Conservation (phyloP, 2,888 invertebrate genomes). For the Dyspetes luteomarginatus region DNA sequence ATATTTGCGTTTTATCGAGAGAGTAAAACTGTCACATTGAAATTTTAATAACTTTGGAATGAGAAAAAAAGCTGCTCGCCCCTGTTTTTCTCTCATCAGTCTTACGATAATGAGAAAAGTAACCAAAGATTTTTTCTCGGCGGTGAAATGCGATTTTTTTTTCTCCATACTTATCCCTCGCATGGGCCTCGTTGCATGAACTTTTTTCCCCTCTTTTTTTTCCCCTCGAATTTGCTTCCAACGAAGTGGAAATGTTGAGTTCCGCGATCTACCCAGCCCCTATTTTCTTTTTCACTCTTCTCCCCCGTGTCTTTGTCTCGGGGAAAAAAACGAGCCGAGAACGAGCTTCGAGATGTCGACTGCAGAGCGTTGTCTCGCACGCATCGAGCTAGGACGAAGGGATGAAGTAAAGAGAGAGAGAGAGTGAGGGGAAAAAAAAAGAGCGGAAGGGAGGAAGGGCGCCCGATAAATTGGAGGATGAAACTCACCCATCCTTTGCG, state of each 20-base stretch:
- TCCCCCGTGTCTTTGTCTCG: slow-evolving; percentile 1
- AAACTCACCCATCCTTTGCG: neutral
- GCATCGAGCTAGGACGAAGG: slow-evolving; percentile 18
- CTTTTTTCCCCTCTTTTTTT: slow-evolving; percentile 20
- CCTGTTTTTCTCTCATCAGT: neutral
- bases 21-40: neutral
- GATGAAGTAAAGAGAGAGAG: neutral
- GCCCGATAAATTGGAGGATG: slow-evolving; percentile 13
- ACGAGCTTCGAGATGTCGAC: slow-evolving; percentile 39
- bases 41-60: slow-evolving; percentile 3
- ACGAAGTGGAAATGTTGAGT: slow-evolving; percentile 46
- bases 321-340: slow-evolving; percentile 39
- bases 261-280: neutral
- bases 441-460: slow-evolving; percentile 31
- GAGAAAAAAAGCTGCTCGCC: neutral
- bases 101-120: neutral
- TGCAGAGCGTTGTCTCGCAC: slow-evolving; percentile 29
- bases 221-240: slow-evolving; percentile 38
- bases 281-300: neutral
- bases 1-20: neutral
- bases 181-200: slow-evolving; percentile 13
- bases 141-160: slow-evolving; percentile 10
- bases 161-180: neutral
- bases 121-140: slow-evolving; percentile 18
- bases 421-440: neutral